Percentiles rank a stretch among this genome's conserved stretches.
Conservation (phyloP, 2,888 invertebrate genomes). For the Panzeria rudis region DNA sequence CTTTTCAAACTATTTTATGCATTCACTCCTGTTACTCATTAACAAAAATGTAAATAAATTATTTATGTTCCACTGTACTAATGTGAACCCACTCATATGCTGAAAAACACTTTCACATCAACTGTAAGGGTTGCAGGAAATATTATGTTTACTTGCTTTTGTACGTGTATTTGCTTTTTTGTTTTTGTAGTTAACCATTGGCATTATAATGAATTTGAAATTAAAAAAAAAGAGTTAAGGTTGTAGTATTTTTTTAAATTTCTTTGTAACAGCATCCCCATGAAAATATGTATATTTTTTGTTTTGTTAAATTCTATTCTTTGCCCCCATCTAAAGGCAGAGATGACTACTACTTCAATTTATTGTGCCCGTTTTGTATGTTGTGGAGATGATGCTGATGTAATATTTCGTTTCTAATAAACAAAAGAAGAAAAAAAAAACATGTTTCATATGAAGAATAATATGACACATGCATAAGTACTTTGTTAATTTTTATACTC, state of each 20-base stretch:
- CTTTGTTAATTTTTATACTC: constrained; percentile 69
- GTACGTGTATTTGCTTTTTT: constrained; percentile 30
- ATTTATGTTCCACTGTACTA: constrained; percentile 39
- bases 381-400: constrained; percentile 36
- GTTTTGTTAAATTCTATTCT: constrained; percentile 54
- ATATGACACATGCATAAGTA: constrained; percentile 82
- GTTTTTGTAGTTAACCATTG: constrained; percentile 68
- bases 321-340: constrained; percentile 31
- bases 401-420: constrained; percentile 58
- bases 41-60: not conserved
- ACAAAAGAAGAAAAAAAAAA: constrained; percentile 36
- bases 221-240: constrained; percentile 42
- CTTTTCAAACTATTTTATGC: too few relatives aligned
- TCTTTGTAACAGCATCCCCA: constrained; percentile 26
- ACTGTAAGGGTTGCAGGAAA: constrained; percentile 69
- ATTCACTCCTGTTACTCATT: too few relatives aligned
- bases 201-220: constrained; percentile 70
- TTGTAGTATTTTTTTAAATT: constrained; percentile 21
- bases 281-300: not conserved
- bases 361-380: constrained; percentile 29
- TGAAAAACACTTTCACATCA: constrained; percentile 35
- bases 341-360: constrained; percentile 48
- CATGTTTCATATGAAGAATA: constrained; percentile 53
- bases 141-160: constrained; percentile 49
- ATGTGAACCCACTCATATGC: constrained; percentile 4